A percentile compares a stretch with the other conserved stretches of the same genome.
phyloP scores from a whole-genome alignment of 53 echinoderm and acorn worm genomes.

The Echinometra lucunter region DNA sequence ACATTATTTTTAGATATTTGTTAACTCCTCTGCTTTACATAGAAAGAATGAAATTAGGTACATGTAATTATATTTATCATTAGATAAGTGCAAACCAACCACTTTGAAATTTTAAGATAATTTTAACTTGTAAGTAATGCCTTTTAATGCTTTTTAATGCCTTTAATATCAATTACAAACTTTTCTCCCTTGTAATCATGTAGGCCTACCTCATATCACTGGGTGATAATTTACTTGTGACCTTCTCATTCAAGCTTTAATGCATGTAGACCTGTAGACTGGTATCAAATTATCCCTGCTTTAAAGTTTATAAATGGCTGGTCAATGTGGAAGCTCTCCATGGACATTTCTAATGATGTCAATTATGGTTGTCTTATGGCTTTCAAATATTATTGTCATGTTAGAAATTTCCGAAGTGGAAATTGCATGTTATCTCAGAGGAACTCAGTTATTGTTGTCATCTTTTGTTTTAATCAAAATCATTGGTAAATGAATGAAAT shows the following conservation, averaged over 20 bases:
- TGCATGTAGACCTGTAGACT: neutral
- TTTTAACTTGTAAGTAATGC: too few relatives aligned
- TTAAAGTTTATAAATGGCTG: constrained; percentile 4
- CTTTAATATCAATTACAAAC: neutral
- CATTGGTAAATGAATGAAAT: neutral
- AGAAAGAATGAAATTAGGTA: too few relatives aligned
- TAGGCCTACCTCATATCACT: neutral
- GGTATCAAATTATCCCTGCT: neutral
- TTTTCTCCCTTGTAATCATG: neutral
- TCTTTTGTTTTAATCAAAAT: neutral
- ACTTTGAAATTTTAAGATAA: neutral
- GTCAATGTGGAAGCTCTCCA: neutral
- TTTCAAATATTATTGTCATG: neutral
- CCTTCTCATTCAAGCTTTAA: neutral
- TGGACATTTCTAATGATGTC: neutral
- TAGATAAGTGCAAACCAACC: neutral
- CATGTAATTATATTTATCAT: too few relatives aligned
- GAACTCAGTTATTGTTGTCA: neutral
- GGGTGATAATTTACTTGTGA: neutral
- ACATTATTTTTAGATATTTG: too few relatives aligned
- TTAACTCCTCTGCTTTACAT: too few relatives aligned
- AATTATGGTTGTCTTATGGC: constrained; percentile 23
- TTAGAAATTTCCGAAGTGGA: neutral
- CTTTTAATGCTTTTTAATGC: neutral
- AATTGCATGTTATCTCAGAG: neutral